phyloP scores from a whole-genome alignment of 2,113 vertebrate species.

The Mastomys coucha region DNA sequence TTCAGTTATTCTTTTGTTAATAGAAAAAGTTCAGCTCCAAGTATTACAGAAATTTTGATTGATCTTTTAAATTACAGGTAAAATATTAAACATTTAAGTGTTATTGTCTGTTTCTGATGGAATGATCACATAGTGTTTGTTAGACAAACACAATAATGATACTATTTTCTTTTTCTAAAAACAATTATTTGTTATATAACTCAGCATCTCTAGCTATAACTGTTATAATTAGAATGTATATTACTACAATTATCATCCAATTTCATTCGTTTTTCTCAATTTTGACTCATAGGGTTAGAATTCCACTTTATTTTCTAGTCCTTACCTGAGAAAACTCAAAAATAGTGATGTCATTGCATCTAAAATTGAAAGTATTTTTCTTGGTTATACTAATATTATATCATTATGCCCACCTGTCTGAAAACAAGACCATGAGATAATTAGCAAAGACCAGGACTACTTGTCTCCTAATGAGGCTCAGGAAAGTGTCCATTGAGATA shows the following conservation, averaged over 20 bases:
- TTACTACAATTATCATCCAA: background rate
- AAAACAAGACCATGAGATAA: background rate
- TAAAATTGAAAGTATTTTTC: background rate
- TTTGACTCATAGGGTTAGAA: background rate
- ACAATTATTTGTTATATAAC: background rate
- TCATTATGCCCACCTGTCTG: background rate
- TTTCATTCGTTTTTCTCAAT: constrained; percentile 9
- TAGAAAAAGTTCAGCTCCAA: background rate
- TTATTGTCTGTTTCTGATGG: background rate
- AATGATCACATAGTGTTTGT: too few relatives aligned
- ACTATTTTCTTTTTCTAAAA: background rate
- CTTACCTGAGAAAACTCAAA: background rate
- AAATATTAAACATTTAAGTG: constrained; percentile 30
- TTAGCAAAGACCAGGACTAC: background rate
- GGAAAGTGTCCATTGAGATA: background rate
- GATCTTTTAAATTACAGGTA: background rate
- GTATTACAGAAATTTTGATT: background rate
- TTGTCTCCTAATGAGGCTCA: background rate
- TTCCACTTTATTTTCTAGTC: background rate
- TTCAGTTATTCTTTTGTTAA: background rate
- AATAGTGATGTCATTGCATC: background rate
- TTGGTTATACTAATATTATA: background rate
- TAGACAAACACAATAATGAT: background rate
- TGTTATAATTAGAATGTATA: background rate
- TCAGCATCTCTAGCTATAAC: background rate